Percentiles rank a stretch among this genome's conserved stretches.
Evolutionary conservation across 23 tunicate species (phyloP).

Genomic region (Trididemnum nubilum): DNA sequence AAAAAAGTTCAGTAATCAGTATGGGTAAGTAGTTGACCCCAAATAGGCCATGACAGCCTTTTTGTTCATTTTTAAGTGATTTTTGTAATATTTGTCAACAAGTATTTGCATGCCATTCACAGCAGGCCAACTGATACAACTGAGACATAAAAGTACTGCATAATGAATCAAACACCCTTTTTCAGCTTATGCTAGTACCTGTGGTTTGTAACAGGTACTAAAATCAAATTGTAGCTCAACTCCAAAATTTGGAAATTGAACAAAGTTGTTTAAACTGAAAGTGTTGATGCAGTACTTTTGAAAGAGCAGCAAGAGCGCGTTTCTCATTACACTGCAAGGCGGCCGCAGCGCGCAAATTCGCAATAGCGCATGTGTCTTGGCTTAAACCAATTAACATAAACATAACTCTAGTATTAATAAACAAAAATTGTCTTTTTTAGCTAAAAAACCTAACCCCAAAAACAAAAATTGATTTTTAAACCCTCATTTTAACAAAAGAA

Average conservation of each 20-base stretch:
- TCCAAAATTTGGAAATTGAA: neutral
- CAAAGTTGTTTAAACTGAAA: neutral
- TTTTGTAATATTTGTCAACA: no score
- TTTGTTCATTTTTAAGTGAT: no score
- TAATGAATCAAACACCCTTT: no score
- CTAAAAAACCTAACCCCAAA: neutral
- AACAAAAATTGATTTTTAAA: neutral
- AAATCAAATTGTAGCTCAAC: neutral
- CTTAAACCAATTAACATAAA: conserved; percentile 3
- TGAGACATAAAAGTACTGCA: no score
- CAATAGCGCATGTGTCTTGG: conserved; percentile 49
- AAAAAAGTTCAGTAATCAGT: no score
- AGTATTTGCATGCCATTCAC: no score
- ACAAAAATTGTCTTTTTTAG: neutral
- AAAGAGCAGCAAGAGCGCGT: conserved; percentile 38
- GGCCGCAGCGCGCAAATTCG: conserved; percentile 45
- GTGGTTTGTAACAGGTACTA: no score
- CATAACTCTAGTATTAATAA: neutral
- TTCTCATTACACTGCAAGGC: conserved; percentile 28
- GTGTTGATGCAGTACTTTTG: conserved; percentile 19
- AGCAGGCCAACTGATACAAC: no score
- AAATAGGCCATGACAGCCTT: no score
- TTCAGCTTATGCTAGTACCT: no score
- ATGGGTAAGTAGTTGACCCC: no score
- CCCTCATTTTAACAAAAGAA: neutral